These are phyloP conservation scores for Thermophis baileyi DNA, from an alignment of 2,113 vertebrate genomes.

Conservation along the genomic window DNA sequence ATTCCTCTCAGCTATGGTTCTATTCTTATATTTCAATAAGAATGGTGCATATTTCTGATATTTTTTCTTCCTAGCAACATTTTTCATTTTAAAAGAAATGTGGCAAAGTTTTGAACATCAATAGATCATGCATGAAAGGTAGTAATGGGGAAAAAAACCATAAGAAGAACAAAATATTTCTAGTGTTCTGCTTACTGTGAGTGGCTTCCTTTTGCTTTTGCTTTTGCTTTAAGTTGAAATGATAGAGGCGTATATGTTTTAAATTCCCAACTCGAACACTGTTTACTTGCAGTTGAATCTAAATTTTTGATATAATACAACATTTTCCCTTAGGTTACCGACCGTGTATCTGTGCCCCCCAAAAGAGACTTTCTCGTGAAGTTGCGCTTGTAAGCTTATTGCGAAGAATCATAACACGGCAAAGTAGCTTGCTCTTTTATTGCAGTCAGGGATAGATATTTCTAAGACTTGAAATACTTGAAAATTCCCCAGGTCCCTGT, in stretches of 20 bases:
- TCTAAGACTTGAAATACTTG: neutral
- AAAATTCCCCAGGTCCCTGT: neutral
- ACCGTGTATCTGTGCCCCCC: neutral
- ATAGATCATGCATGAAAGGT: neutral
- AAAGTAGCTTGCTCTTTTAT: neutral
- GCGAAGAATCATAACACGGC: neutral
- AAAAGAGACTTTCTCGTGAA: neutral
- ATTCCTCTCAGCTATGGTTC: slow-evolving; percentile 22
- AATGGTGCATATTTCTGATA: slow-evolving; percentile 34
- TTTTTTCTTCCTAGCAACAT: neutral
- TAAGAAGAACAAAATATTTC: neutral
- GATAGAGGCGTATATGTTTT: neutral
- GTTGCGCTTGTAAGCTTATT: neutral
- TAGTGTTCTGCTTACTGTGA: neutral
- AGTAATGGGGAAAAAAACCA: neutral
- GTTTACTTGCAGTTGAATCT: neutral
- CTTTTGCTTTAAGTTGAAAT: neutral
- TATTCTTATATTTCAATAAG: slow-evolving; percentile 26
- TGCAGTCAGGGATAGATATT: neutral
- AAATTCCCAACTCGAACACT: neutral
- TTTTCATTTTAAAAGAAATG: neutral
- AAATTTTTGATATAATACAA: neutral
- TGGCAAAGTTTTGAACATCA: neutral
- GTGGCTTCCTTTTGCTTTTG: neutral
- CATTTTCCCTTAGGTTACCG: neutral